Evolutionary conservation across 2,888 invertebrate species (phyloP), one percentile per base, ranked within the genome.

Genomic region (Latrodectus elegans): DNA sequence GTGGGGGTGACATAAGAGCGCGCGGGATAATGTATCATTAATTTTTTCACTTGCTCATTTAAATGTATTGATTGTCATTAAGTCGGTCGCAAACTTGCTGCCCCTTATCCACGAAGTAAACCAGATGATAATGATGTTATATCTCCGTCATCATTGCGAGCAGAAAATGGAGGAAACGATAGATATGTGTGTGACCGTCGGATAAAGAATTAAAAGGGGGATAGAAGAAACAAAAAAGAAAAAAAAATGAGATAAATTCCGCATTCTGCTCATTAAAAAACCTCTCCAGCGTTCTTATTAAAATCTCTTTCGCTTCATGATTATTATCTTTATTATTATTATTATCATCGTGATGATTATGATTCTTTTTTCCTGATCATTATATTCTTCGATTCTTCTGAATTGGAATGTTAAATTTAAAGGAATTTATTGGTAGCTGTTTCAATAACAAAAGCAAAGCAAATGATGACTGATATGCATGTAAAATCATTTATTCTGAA

Each of bases 61-160:
- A 84, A 84, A 84, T 78, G 84, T 78, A 84, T 84, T 84, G 84
- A 84, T 84, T 84, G 84, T 84, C 84, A 84, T 84, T 84, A 84
- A 78, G 78, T 72, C 84, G 15, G 84, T 73, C 60, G 77, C 77
- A 77, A 78, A 78, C 84, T 78, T 78, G 75, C 82, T 75, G 74
- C 49, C 75, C 73, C 75, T 75, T 82, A 52, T 52, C 67, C 49
- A 14, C 49, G 55, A 82, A 75, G 75, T 75, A 82, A 82, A 82
- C 82, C 82, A 82, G 75, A 76, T 68, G 82, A 82, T 82, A 82
- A 82, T 82, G 82, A 71, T 76, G 76, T 65, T 76, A 76, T 38
- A 38, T 76, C 76, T 49, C 49, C 17, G 17, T 17, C 67, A 17
- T 12, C 60, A 60, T n/a, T 60, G 60, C 8, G n/a, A 68, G 71